These are phyloP conservation scores for Metopia argyrocephala DNA, from an alignment of 2,888 invertebrate genomes.

Conservation along the genomic window DNA sequence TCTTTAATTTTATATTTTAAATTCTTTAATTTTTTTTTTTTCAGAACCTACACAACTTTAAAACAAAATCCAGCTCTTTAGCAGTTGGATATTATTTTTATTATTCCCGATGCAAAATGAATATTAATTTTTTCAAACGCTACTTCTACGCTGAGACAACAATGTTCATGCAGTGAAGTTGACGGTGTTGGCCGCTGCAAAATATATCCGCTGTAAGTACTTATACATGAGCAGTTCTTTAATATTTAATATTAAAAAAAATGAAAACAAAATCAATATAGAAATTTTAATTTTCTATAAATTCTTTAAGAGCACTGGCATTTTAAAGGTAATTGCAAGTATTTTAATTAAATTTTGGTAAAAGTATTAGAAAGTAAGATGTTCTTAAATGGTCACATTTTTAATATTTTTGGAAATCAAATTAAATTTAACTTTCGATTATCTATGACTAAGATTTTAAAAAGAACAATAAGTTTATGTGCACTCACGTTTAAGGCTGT, in stretches of 20 bases:
- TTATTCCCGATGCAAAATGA: constrained; percentile 27
- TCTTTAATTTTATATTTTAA: constrained; percentile 25
- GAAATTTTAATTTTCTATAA: no score
- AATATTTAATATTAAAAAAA: no score
- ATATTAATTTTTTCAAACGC: constrained; percentile 34
- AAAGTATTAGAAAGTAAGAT: constrained; percentile 31
- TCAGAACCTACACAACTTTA: constrained; percentile 17
- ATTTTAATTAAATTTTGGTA: not conserved
- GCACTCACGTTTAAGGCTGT: no score
- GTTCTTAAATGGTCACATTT: not conserved
- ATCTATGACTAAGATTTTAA: constrained; percentile 7
- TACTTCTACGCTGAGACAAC: not conserved
- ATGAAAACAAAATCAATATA: no score
- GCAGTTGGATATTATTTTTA: constrained; percentile 29
- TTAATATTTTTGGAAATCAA: not conserved
- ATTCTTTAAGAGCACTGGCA: no score
- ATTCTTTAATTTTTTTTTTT: constrained; percentile 5
- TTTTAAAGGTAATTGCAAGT: no score
- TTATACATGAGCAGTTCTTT: no score
- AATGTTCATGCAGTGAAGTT: constrained; percentile 11
- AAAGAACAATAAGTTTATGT: no score
- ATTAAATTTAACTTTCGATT: constrained; percentile 23
- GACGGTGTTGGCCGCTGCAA: no score
- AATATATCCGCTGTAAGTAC: no score
- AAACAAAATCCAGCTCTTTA: constrained; percentile 8